Conservation (phyloP, 2,888 invertebrate species). For the Hirtodrosophila confusa region DNA sequence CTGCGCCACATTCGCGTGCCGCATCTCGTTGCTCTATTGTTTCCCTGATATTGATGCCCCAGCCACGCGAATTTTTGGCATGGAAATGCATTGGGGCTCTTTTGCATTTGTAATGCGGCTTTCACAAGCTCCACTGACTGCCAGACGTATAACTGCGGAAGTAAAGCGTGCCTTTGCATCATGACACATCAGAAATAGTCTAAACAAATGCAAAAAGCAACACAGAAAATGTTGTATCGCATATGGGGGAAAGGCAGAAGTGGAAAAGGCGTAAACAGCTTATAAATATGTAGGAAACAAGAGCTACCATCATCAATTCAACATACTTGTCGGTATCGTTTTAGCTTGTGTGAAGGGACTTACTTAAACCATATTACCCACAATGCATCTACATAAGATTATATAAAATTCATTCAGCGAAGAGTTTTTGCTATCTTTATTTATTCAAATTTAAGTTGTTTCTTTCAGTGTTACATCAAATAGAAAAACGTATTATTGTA, state of each 20-base stretch:
- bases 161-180: slow-evolving; percentile 24
- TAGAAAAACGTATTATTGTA: too few relatives aligned
- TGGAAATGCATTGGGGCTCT: slow-evolving; percentile 52
- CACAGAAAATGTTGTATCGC: neutral
- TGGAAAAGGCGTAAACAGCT: neutral
- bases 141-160: slow-evolving; percentile 37
- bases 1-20: slow-evolving; percentile 55
- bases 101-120: slow-evolving; percentile 67
- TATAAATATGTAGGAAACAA: neutral
- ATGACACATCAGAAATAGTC: slow-evolving; percentile 44
- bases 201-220: slow-evolving; percentile 11
- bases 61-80: slow-evolving; percentile 35
- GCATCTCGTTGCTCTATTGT: slow-evolving; percentile 44
- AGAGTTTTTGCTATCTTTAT: too few relatives aligned
- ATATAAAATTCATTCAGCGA: too few relatives aligned
- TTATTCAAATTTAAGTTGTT: too few relatives aligned
- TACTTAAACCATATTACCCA: too few relatives aligned
- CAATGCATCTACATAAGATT: too few relatives aligned
- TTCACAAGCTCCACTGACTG: slow-evolving; percentile 32
- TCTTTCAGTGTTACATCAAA: too few relatives aligned
- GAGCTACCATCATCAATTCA: too few relatives aligned
- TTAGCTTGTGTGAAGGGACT: too few relatives aligned
- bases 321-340: too few relatives aligned
- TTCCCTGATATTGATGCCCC: slow-evolving; percentile 39
- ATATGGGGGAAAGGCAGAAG: slow-evolving; percentile 5